Percentiles rank a stretch among this genome's conserved stretches.
These are phyloP conservation scores for Morphnarchus princeps DNA, from an alignment of 2,113 vertebrate genomes.

Conservation along the genomic window DNA sequence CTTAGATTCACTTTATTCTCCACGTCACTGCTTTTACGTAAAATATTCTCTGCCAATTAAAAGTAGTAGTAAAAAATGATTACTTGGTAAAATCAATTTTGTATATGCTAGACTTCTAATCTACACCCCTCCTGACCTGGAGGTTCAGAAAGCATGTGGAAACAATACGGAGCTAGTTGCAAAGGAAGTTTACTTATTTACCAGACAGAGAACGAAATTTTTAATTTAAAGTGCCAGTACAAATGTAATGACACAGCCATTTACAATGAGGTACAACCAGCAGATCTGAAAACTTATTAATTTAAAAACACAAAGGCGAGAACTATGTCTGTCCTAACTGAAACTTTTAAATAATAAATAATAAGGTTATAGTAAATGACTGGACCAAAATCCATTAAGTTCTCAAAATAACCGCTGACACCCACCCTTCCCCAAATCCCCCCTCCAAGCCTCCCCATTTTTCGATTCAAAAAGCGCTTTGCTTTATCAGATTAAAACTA, in stretches of 20 bases:
- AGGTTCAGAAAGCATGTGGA: background rate
- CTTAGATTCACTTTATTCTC: background rate
- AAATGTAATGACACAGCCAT: background rate
- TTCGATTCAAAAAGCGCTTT: background rate
- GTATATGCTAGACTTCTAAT: background rate
- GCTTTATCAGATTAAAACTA: background rate
- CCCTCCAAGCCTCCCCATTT: background rate
- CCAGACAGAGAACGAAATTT: background rate
- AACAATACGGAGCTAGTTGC: background rate
- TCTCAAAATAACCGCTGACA: background rate
- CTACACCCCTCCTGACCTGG: background rate
- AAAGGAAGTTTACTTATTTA: background rate
- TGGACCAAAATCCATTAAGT: background rate
- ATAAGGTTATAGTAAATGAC: background rate
- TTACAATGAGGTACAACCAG: background rate
- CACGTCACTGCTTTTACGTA: background rate
- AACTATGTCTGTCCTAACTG: background rate
- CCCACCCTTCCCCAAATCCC: accelerated
- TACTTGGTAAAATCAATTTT: background rate
- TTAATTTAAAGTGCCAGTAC: background rate
- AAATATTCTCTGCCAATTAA: background rate
- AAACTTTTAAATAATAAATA: background rate
- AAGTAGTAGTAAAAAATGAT: background rate
- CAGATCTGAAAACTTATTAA: background rate
- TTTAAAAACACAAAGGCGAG: background rate